Percentiles rank a stretch among this genome's conserved stretches.
Conservation (phyloP, 2,888 invertebrate genomes). For the Hermaeophaga mercurialis region DNA sequence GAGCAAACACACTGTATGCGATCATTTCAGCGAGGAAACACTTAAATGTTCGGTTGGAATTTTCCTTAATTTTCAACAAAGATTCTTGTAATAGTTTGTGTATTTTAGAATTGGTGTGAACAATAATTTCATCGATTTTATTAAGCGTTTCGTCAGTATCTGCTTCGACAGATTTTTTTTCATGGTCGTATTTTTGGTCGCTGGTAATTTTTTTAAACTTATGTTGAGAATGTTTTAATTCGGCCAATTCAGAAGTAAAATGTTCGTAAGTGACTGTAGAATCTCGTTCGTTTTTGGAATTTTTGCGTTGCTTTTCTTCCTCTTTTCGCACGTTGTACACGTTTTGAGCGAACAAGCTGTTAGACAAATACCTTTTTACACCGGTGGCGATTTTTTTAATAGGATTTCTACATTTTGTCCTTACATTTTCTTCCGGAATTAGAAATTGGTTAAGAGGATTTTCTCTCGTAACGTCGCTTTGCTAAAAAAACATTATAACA, state of each 20-base stretch:
- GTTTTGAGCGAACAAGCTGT: background rate
- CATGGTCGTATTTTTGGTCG: background rate
- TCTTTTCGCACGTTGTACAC: slow-evolving; percentile 1
- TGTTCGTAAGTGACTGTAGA: slow-evolving; percentile 1
- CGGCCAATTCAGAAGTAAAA: background rate
- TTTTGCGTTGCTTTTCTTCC: slow-evolving; percentile 3
- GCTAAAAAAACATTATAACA: background rate
- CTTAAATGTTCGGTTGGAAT: background rate
- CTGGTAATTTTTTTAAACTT: background rate
- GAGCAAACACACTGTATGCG: background rate
- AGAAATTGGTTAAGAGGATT: background rate
- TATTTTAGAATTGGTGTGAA: background rate
- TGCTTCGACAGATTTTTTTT: background rate
- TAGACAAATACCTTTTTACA: background rate
- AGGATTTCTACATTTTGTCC: background rate
- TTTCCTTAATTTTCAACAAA: background rate
- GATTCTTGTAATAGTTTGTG: background rate
- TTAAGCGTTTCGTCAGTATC: background rate
- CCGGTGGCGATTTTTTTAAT: slow-evolving; percentile 5
- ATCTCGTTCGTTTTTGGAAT: background rate
- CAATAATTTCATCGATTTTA: background rate
- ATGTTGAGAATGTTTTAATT: background rate
- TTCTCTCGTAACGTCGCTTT: background rate
- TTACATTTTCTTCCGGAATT: background rate
- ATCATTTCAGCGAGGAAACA: slow-evolving; percentile 2